Conservation (phyloP, 1,140 invertebrate genomes). For the Hyles euphorbiae region DNA sequence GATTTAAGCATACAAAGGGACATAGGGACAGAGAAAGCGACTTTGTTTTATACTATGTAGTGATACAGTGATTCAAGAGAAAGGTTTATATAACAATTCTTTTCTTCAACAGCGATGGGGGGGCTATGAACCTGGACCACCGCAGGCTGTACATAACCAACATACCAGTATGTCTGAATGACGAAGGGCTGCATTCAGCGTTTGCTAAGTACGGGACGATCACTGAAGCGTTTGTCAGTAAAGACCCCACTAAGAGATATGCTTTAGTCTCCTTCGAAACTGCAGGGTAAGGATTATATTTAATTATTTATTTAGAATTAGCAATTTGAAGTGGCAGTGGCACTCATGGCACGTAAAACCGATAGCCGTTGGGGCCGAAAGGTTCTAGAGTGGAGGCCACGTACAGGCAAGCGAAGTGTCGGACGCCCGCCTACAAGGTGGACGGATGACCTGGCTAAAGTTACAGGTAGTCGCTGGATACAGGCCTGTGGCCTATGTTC, state of each 20-base stretch:
- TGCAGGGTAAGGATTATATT: slow-evolving; percentile 34
- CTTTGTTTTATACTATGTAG: not conserved
- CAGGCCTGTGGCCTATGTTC: too few relatives aligned
- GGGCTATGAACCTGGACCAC: slow-evolving; percentile 33
- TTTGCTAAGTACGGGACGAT: slow-evolving; percentile 44
- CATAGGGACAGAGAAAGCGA: too few relatives aligned
- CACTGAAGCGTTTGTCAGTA: slow-evolving; percentile 24
- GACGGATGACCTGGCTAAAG: too few relatives aligned
- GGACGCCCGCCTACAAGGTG: too few relatives aligned
- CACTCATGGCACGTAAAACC: too few relatives aligned
- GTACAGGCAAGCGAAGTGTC: too few relatives aligned
- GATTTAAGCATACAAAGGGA: too few relatives aligned
- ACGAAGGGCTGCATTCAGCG: slow-evolving; percentile 31
- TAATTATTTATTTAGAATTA: too few relatives aligned
- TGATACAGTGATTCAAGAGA: not conserved
- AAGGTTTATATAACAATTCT: not conserved
- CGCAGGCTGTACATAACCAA: slow-evolving; percentile 45
- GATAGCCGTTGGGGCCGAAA: too few relatives aligned
- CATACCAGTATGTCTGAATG: slow-evolving; percentile 38
- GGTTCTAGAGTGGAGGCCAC: too few relatives aligned
- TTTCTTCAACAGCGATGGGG: slow-evolving; percentile 24
- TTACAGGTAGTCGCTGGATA: too few relatives aligned
- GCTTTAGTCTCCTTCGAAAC: slow-evolving; percentile 42
- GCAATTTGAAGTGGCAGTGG: too few relatives aligned
- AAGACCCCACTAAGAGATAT: slow-evolving; percentile 38